Evolutionary conservation across 2,888 invertebrate genomes (phyloP), one percentile per base, ranked within the genome.

Genomic region (Petrolisthes cinctipes): DNA sequence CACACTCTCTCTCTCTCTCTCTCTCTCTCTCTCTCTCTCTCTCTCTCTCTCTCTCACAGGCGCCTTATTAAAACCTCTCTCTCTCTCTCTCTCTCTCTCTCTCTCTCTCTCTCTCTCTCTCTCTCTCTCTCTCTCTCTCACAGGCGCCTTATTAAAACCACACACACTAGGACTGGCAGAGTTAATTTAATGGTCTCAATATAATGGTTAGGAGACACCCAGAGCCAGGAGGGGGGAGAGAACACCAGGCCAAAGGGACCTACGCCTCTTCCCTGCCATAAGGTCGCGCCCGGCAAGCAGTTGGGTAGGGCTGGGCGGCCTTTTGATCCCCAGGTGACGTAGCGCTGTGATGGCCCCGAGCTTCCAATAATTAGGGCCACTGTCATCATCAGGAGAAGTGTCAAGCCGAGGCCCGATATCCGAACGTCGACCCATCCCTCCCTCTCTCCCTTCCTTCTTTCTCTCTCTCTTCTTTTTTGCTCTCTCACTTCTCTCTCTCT

Each of bases 311-410:
- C 54, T 23, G 5, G 23, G 23, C 83, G 57, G 54, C 75, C 71
- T 75, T 83, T 75, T 54, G 57, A 5, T 57, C 37, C 56, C 7
- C 56, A 37, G 23, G 11, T 9, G 20, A 71, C 51, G 37, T 68
- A 68, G 81, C 82, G 5, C 23, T 57, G 37, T 86, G 53, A 57
- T 86, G 80, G 56, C 82, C 23, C 61, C 20, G 20, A 51, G 61
- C 61, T 68, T 75, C 82, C 76, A 75, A 86, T 86, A 86, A 86
- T 86, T 85, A 85, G 85, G 68, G 37, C 85, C 79, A 79, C 79
- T 79, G 85, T 85, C 85, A 85, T 85, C 85, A 85, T 57, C 56
- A 37, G 37, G 37, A 11, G 78, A 85, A 66, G 85, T 85, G 85
- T 85, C 85, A 79, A 37, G 53, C n/a, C 79, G 56, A 53, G 85